Conservation (phyloP, 2,888 invertebrate species). For the Eremobia ochroleuca region DNA sequence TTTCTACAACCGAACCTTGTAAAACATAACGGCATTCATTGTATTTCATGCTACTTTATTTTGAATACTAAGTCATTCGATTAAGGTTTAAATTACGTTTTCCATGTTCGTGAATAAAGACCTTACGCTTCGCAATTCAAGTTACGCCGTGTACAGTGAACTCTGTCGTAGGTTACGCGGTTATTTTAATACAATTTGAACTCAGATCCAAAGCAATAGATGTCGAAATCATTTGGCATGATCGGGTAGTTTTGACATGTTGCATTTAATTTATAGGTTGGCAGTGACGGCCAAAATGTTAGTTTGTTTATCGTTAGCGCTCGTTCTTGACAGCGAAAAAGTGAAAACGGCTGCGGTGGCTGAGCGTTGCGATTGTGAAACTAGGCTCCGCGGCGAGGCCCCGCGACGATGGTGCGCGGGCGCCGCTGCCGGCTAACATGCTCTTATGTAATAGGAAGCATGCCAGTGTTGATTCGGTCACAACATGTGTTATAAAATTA, state of each 20-base stretch:
- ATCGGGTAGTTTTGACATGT: slow-evolving; percentile 73
- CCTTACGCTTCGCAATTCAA: slow-evolving; percentile 80
- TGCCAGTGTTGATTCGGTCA: slow-evolving; percentile 68
- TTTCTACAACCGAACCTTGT: slow-evolving; percentile 83
- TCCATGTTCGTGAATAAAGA: slow-evolving; percentile 71
- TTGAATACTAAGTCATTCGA: slow-evolving; percentile 70
- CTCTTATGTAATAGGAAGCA: slow-evolving; percentile 85
- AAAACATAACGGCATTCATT: slow-evolving; percentile 78
- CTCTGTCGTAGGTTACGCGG: slow-evolving; percentile 75
- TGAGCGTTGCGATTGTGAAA: slow-evolving; percentile 86
- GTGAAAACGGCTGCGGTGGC: slow-evolving; percentile 89
- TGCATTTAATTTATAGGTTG: slow-evolving; percentile 72
- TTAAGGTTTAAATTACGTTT: slow-evolving; percentile 81
- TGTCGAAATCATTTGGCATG: slow-evolving; percentile 71
- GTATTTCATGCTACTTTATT: slow-evolving; percentile 70
- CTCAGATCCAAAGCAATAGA: slow-evolving; percentile 75
- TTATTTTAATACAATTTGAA: slow-evolving; percentile 77
- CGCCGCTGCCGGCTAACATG: slow-evolving; percentile 59
- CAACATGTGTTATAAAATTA: slow-evolving; percentile 64
- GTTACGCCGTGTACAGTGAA: slow-evolving; percentile 75
- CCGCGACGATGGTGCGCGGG: slow-evolving; percentile 79
- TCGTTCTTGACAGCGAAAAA: slow-evolving; percentile 91
- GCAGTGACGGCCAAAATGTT: slow-evolving; percentile 89
- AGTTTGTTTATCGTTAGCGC: slow-evolving; percentile 90
- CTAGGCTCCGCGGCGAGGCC: slow-evolving; percentile 82